phyloP scores from a whole-genome alignment of 2,797 vertebrate species.

The Enteromius paludinosus region DNA sequence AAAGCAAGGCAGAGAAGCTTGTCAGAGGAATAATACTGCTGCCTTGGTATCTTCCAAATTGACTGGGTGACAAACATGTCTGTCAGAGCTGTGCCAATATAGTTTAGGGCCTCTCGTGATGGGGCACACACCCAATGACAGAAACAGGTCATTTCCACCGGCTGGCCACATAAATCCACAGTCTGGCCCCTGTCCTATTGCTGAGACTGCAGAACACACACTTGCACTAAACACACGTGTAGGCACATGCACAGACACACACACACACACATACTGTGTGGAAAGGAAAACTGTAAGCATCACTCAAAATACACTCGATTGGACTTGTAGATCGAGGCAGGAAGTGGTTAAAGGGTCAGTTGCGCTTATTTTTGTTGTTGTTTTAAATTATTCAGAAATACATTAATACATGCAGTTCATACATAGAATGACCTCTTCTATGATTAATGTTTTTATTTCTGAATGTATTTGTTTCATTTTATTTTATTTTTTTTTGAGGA shows the following conservation, averaged over 20 bases:
- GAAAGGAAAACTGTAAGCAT: conserved; percentile 19
- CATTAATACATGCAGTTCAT: neutral
- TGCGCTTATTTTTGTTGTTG: neutral
- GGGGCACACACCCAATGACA: conserved; percentile 85
- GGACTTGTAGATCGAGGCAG: conserved; percentile 15
- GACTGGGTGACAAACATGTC: conserved; percentile 87
- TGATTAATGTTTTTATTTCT: neutral
- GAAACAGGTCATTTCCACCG: conserved; percentile 85
- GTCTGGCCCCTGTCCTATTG: conserved; percentile 83
- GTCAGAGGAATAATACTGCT: conserved; percentile 81
- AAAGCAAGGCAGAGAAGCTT: conserved; percentile 63
- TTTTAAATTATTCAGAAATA: neutral
- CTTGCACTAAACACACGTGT: conserved; percentile 14
- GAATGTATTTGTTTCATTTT: neutral
- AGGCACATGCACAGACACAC: neutral
- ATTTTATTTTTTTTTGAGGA: neutral
- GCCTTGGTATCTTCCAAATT: conserved; percentile 82
- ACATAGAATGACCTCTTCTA: neutral
- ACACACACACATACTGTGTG: neutral
- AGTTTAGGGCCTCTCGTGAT: conserved; percentile 86
- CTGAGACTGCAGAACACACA: conserved; percentile 82
- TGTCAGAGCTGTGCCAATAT: conserved; percentile 84
- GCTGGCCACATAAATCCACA: conserved; percentile 83
- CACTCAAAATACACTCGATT: conserved; percentile 1
- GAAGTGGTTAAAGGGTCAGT: neutral